Conservation (phyloP, 1,140 invertebrate genomes). For the Camponotus vicinus region DNA sequence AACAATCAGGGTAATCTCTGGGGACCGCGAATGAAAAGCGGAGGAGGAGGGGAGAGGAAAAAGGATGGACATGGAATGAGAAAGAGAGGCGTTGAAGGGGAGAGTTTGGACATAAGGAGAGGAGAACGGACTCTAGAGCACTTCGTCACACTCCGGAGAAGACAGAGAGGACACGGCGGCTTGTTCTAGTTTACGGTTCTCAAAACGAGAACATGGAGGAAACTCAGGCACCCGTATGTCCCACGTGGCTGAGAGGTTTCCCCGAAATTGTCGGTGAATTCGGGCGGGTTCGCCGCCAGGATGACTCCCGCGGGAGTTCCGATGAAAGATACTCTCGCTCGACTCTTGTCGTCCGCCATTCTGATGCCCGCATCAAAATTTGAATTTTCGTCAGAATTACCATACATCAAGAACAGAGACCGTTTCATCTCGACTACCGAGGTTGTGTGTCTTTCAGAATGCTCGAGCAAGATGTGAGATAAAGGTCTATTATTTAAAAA, state of each 20-base stretch:
- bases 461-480: neutral
- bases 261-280: conserved; percentile 72
- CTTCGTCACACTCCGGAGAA: conserved; percentile 78
- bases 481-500: neutral
- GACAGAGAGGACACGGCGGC: conserved; percentile 70
- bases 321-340: conserved; percentile 56
- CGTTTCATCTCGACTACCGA: neutral
- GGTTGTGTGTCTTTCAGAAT: neutral
- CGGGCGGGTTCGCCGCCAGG: conserved; percentile 46
- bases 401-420: neutral
- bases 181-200: conserved; percentile 81
- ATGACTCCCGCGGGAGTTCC: conserved; percentile 55
- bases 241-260: conserved; percentile 68
- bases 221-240: conserved; percentile 59
- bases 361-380: conserved; percentile 45
- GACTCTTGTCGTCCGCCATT: conserved; percentile 20
- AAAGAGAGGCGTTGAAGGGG: conserved; percentile 21
- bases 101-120: conserved; percentile 66
- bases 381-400: conserved; percentile 40
- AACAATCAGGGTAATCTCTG: conserved; percentile 28
- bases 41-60: neutral
- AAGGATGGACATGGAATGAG: neutral
- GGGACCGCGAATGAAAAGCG: conserved; percentile 17
- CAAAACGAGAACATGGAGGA: conserved; percentile 62
- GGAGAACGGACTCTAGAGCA: conserved; percentile 74